phyloP scores from a whole-genome alignment of 2,797 vertebrate genomes.

The Poecile montanus region DNA sequence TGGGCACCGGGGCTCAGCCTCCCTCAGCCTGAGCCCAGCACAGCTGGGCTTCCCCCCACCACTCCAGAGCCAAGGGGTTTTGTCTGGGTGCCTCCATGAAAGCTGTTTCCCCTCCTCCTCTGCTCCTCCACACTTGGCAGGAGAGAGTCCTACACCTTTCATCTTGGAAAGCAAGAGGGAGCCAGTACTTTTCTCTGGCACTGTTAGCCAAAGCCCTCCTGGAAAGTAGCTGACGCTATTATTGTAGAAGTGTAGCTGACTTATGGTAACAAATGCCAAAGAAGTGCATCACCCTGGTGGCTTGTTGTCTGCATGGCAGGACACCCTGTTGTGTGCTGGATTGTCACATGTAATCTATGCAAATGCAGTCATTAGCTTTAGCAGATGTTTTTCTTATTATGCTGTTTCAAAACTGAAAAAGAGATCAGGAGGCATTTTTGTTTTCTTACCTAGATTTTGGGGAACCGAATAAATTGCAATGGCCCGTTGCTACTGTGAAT shows the following conservation, averaged over 20 bases:
- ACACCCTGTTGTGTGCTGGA: conserved; percentile 1
- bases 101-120: not conserved
- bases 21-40: not conserved
- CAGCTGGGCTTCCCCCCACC: not conserved
- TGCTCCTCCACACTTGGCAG: not conserved
- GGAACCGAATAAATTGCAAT: not conserved
- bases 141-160: not conserved
- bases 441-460: not conserved
- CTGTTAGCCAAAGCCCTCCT: not conserved
- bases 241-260: not conserved
- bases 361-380: conserved; percentile 37
- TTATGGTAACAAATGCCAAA: not conserved
- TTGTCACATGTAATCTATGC: conserved; percentile 48
- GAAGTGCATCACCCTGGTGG: not conserved
- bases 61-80: not conserved
- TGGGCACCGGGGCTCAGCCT: not conserved
- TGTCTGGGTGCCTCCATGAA: not conserved
- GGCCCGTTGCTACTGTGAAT: not conserved
- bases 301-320: not conserved
- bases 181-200: not conserved
- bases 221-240: not conserved
- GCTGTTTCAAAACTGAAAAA: conserved; percentile 28
- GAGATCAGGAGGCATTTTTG: not conserved
- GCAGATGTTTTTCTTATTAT: conserved; percentile 27
- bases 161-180: not conserved